Evolutionary conservation across 2,888 invertebrate genomes (phyloP), one percentile per base, ranked within the genome.

Genomic region (Cataglyphis altisquamis): DNA sequence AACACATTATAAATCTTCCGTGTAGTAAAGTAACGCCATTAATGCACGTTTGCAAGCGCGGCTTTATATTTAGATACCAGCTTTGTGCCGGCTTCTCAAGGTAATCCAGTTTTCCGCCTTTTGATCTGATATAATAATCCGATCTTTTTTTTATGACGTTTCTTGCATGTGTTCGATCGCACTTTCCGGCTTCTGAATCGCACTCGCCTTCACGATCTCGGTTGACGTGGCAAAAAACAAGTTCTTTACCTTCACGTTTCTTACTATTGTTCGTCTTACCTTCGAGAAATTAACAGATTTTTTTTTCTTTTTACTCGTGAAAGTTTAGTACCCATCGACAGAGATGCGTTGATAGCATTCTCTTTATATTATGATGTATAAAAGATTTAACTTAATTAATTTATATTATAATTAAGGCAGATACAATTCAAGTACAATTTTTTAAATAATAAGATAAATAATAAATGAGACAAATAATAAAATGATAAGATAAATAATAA

Each of bases 61-160:
- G n/a, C 29, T 32, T 39, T 57, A 57, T 67, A 77, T 55, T 77
- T 66, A 77, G 66, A 55, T 12, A 29, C 25, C n/a, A 32, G 55
- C 66, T 21, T 75, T 48, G 48, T 48, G 6, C 64, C 25, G 64
- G 66, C 55, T 55, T 57, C 67, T 57, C 77, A 77, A 77, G 77
- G 77, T 77, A 77, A 77, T 77, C 77, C 55, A n/a, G 55, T 77
- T 77, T 77, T 77, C 77, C 75, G 55, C 57, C 66, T 77, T 67
- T 57, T 32, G 55, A 66, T 77, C 77, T 77, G 21, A 66, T 77
- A 67, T 77, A 77, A 66, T 66, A 77, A 67, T 67, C 64, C 36
- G 12, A 64, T 75, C 63, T 25, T 48, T 25, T 64, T 72, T 67
- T 77, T 67, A 32, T 12, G 15, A 67, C 39, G n/a, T 66, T 77